A percentile compares a stretch with the other conserved stretches of the same genome.
phyloP scores from a whole-genome alignment of 2,797 vertebrate species.

The Lophius americanus region DNA sequence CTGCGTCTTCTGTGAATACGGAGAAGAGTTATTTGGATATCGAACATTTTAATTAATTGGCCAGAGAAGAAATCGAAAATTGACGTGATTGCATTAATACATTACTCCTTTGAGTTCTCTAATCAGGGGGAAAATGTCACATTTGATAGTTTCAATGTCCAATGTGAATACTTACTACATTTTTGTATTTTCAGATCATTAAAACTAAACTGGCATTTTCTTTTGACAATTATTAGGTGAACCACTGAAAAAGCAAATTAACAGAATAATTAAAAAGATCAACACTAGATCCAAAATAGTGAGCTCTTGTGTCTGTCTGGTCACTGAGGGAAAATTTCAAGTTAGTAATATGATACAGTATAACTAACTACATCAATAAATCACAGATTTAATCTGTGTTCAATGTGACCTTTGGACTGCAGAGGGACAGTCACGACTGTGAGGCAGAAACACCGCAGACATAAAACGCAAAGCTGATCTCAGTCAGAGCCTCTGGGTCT shows the following conservation, averaged over 20 bases:
- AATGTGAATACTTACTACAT: background rate
- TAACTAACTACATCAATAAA: constrained; percentile 26
- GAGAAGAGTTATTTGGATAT: background rate
- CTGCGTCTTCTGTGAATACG: background rate
- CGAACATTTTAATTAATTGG: background rate
- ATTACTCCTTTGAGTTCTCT: background rate
- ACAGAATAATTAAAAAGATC: background rate
- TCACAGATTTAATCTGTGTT: constrained; percentile 50
- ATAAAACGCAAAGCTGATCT: constrained; percentile 48
- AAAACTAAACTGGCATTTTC: background rate
- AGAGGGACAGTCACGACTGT: constrained; percentile 44
- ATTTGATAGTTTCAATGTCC: background rate
- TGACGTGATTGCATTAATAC: background rate
- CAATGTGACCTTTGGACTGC: constrained; percentile 57
- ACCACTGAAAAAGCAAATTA: background rate
- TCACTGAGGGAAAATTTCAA: constrained; percentile 13
- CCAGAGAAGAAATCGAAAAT: background rate
- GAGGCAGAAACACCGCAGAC: constrained; percentile 42
- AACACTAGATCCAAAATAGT: background rate
- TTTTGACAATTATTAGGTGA: background rate
- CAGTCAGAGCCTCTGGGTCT: constrained; percentile 22
- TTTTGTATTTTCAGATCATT: background rate
- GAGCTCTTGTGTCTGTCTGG: background rate
- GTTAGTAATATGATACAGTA: constrained; percentile 17
- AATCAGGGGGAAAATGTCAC: background rate